These are phyloP conservation scores for Magallana angulata DNA, from an alignment of 1,140 invertebrate genomes.

Conservation along the genomic window DNA sequence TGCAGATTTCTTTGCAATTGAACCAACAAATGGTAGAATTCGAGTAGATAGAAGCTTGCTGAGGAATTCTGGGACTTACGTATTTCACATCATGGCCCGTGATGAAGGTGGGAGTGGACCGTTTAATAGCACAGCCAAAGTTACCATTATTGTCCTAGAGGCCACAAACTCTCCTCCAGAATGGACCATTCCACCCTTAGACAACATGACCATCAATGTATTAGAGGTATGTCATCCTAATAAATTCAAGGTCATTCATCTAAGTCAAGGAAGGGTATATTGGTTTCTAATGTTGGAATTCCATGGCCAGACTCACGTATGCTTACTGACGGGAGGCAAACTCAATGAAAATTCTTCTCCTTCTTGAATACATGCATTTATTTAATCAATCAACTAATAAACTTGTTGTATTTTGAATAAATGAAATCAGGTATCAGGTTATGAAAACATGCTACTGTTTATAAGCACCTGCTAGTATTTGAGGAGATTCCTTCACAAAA, in stretches of 20 bases:
- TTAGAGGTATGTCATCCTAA: conserved; percentile 69
- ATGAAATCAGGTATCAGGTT: too few species aligned
- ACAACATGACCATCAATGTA: conserved; percentile 72
- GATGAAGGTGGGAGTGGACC: conserved; percentile 61
- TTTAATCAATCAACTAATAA: too few species aligned
- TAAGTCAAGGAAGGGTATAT: neutral
- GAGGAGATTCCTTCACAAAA: too few species aligned
- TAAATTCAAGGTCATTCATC: neutral
- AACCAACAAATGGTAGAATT: conserved; percentile 59
- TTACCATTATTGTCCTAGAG: conserved; percentile 80
- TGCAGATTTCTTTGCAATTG: conserved; percentile 67
- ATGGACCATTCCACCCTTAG: conserved; percentile 84
- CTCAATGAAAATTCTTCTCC: too few species aligned
- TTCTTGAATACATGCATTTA: too few species aligned
- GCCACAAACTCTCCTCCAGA: conserved; percentile 91
- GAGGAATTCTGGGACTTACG: conserved; percentile 72
- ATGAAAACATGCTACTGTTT: too few species aligned
- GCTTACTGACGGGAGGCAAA: too few species aligned
- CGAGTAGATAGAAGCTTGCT: conserved; percentile 61
- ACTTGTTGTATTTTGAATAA: too few species aligned
- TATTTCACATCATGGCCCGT: conserved; percentile 64
- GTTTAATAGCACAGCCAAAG: conserved; percentile 57
- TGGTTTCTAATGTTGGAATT: neutral
- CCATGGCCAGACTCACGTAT: neutral
- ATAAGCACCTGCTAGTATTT: too few species aligned